Percentiles rank a stretch among this genome's conserved stretches.
Conservation (phyloP, 2,888 invertebrate species). For the Cephus sareptanus region DNA sequence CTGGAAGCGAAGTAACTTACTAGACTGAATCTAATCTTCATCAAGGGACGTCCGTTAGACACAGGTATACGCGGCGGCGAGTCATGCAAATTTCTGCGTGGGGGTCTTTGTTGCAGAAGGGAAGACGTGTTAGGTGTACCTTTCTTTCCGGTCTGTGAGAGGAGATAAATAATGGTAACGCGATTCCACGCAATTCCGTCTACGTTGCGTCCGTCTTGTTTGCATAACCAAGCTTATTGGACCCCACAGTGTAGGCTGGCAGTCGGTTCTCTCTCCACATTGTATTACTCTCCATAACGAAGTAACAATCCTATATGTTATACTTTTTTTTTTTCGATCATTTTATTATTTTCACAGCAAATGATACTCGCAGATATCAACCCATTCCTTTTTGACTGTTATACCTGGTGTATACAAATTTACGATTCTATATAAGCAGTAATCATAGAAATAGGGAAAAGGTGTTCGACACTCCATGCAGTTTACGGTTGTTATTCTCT, state of each 20-base stretch:
- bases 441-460: neutral
- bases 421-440: neutral
- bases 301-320: neutral
- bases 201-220: constrained; percentile 41
- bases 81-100: constrained; percentile 42
- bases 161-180: constrained; percentile 46
- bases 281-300: neutral
- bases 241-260: constrained; percentile 5
- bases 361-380: neutral
- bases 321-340: neutral
- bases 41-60: constrained; percentile 26
- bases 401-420: neutral
- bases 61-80: constrained; percentile 7
- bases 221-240: constrained; percentile 39
- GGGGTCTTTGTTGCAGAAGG: constrained; percentile 36
- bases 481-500: neutral
- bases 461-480: neutral
- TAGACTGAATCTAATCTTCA: constrained; percentile 40
- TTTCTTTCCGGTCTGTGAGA: constrained; percentile 33
- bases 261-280: neutral
- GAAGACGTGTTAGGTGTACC: constrained; percentile 25
- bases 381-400: neutral
- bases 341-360: neutral
- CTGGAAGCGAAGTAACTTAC: constrained; percentile 6
- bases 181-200: constrained; percentile 40